Conservation (phyloP, 2,888 invertebrate species). For the Trichopoda pennipes region DNA sequence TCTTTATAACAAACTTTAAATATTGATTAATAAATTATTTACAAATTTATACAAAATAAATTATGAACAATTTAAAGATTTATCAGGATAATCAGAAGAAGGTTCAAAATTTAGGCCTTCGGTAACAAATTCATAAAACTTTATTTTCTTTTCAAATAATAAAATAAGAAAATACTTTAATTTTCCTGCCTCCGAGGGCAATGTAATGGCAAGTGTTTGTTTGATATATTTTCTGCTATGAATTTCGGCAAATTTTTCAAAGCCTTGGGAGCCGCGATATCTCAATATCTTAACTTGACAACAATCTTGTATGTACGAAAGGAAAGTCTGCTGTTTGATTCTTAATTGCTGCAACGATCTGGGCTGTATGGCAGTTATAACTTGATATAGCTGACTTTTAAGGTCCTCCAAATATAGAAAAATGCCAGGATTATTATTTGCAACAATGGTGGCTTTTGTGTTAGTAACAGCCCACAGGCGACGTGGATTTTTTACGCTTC, state of each 20-base stretch:
- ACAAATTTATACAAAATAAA: neutral
- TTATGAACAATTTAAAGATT: no score
- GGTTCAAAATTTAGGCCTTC: slow-evolving; percentile 68
- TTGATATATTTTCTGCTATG: slow-evolving; percentile 59
- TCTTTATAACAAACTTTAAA: neutral
- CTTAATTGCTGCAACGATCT: slow-evolving; percentile 79
- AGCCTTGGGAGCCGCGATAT: slow-evolving; percentile 80
- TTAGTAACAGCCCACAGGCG: slow-evolving; percentile 79
- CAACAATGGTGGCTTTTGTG: slow-evolving; percentile 2
- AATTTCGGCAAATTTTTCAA: slow-evolving; percentile 76
- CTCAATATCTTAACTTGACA: slow-evolving; percentile 73
- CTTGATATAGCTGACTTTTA: slow-evolving; percentile 81
- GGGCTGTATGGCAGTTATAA: slow-evolving; percentile 81
- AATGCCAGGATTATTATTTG: slow-evolving; percentile 76
- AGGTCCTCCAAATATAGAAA: slow-evolving; percentile 81
- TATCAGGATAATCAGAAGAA: neutral
- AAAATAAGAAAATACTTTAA: slow-evolving; percentile 71
- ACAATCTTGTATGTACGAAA: slow-evolving; percentile 81
- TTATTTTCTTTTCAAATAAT: slow-evolving; percentile 67
- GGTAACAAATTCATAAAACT: slow-evolving; percentile 75
- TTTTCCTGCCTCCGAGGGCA: slow-evolving; percentile 68
- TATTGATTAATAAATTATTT: neutral
- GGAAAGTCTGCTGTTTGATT: slow-evolving; percentile 82
- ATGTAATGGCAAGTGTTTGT: slow-evolving; percentile 70
- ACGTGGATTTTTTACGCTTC: slow-evolving; percentile 67